Conservation (phyloP, 2,797 vertebrate species). For the Crenuchus spilurus region DNA sequence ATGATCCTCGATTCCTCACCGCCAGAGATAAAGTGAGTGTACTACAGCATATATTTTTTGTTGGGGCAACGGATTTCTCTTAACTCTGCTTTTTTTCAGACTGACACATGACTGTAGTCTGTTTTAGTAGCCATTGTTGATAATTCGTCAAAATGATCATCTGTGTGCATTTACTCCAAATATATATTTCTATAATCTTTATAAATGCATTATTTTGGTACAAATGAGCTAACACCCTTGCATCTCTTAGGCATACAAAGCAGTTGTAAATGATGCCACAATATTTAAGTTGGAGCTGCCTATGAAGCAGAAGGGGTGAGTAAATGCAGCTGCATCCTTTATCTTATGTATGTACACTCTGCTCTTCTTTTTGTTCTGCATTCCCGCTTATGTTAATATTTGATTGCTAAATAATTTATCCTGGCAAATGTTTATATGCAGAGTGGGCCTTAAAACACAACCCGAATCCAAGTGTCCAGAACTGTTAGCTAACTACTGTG, state of each 20-base stretch:
- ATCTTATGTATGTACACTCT: neutral
- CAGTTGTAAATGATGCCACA: conserved; percentile 98
- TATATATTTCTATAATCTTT: too few species aligned
- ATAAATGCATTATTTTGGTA: neutral
- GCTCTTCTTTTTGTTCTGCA: neutral
- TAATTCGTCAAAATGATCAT: neutral
- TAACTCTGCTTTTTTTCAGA: neutral
- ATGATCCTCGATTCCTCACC: conserved; percentile 97
- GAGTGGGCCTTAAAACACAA: conserved; percentile 96
- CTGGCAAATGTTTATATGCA: conserved; percentile 57
- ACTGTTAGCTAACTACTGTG: conserved; percentile 98
- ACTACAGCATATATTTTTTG: neutral
- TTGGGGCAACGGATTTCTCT: neutral
- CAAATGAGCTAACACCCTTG: neutral
- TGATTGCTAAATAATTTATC: conserved; percentile 1
- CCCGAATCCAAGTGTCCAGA: conserved; percentile 99
- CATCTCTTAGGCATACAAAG: conserved; percentile 90
- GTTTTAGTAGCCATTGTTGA: neutral
- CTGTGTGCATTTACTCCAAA: too few species aligned
- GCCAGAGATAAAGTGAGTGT: conserved; percentile 93
- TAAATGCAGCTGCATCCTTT: neutral
- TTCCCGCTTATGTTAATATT: neutral
- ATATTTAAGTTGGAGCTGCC: conserved; percentile 99
- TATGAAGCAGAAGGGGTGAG: conserved; percentile 98
- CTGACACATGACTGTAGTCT: neutral